phyloP scores from a whole-genome alignment of 2,888 invertebrate species.

The Heliconius ismenius region DNA sequence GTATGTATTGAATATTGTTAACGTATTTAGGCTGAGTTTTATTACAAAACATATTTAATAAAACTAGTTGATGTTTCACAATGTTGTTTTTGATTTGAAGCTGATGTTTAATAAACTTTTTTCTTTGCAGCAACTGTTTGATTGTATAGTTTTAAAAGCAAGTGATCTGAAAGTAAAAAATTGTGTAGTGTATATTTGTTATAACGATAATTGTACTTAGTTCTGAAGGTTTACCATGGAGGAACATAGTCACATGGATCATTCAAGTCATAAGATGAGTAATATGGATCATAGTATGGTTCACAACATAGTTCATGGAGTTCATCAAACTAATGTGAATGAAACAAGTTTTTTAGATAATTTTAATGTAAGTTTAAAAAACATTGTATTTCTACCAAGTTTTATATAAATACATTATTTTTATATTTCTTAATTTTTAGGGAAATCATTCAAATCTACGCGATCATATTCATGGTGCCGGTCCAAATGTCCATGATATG shows the following conservation, averaged over 20 bases:
- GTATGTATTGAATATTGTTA: conserved; percentile 8
- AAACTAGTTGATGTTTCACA: conserved; percentile 18
- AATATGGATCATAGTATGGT: conserved; percentile 49
- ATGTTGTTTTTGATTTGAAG: conserved; percentile 42
- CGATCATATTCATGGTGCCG: conserved; percentile 1
- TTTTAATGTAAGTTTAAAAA: conserved; percentile 48
- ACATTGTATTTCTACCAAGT: neutral
- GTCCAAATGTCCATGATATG: conserved; percentile 13
- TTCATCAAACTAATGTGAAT: conserved; percentile 52
- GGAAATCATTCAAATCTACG: neutral
- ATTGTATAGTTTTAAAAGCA: conserved; percentile 35
- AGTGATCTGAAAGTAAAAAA: conserved; percentile 17
- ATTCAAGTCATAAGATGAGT: conserved; percentile 51
- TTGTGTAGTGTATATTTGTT: conserved; percentile 8
- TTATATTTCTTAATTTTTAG: conserved; percentile 5
- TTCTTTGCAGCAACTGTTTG: conserved; percentile 33
- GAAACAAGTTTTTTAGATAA: conserved; percentile 45
- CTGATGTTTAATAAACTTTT: conserved; percentile 48
- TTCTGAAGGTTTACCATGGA: conserved; percentile 42
- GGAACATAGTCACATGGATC: conserved; percentile 52
- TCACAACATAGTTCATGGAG: conserved; percentile 26
- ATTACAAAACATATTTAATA: conserved; percentile 4
- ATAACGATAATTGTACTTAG: conserved; percentile 11
- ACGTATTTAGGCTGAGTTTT: conserved; percentile 24
- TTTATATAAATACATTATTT: neutral